Evolutionary conservation across 2,797 vertebrate species (phyloP), one percentile per base, ranked within the genome.

Genomic region (Sebastolobus altivelis): DNA sequence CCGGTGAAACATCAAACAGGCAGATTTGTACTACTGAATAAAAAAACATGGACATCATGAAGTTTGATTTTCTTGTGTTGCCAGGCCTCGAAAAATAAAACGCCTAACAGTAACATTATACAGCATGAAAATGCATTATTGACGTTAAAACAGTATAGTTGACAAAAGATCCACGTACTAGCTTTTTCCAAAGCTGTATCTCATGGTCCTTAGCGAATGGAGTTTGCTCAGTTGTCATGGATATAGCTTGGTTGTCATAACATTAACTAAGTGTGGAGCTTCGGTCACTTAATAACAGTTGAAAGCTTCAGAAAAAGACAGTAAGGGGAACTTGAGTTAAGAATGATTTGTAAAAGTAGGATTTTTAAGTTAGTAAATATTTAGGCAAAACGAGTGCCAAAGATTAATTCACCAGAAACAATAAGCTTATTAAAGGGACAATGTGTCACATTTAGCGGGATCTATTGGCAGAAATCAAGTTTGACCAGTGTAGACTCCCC

Each of bases 381-480:
- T 22, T 56, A 0, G 18, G 10, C 29, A 16, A 37, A 74, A 54
- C 40, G 55, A 40, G 16, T 61, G 6, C 20, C 9, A 46, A 55
- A 18, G 59, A 71, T 31, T 12, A 33, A 68, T 37, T 80, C 31
- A 60, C 25, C 43, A 62, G 14, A 72, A 25, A 67, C 43, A 78
- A 14, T 29, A 27, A 20, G 22, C 35, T 38, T 31, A 31, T 43
- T 25, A 74, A 49, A 49, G 18, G 0, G 8, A 49, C 46, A 8
- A 49, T 49, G 18, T 49, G 16, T 49, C 20, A 49, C 46, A 18
- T 49, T 49, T 20, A 49, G 46, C 16, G 8, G 46, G 46, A 49
- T 49, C 46, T 8, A 4, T 49, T 49, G 6, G 16, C 46, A 49
- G 46, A 49, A 18, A 49, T 49, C 46, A 49, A 49, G 8, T 16